Base-by-base conservation (phyloP, 2,113 vertebrate species). In the Caranx melampygus region DNA sequence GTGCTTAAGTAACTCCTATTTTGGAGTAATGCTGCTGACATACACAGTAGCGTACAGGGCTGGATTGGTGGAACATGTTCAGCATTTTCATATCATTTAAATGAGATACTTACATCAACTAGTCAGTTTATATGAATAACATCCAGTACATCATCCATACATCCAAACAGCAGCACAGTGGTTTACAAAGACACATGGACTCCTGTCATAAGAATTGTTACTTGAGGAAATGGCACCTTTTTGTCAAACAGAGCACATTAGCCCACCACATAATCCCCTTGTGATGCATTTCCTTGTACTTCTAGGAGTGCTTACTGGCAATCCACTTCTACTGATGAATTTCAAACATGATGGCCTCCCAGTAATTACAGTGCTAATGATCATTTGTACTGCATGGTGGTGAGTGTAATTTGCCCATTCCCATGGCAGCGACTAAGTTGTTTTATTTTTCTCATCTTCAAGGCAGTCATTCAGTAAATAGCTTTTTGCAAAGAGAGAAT, bases 321-420 rank as follows among this genome's bases (percentile, higher is more conserved):
- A 67, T 88, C 81, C 80, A 89, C 85, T 79, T 84, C 72, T 49
- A 6, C 83, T 84, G 82, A 90, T 91, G 80, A 87, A 89, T 89
- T 89, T 87, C 72, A 83, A 87, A 89, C 79, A 64, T 75, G 80
- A 89, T 90, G 83, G 73, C 71, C 82, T 80, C 75, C 57, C 85
- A 78, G 83, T 87, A 90, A 89, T 92, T 93, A 87, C 69, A 71
- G 78, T 37, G 51, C 85, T 91, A 92, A 93, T 91, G 90, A 89
- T 87, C 68, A 84, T 91, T 89, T 89, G 78, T 86, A 86, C 69
- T 88, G 86, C 73, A 77, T 87, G 81, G 51, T 62, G 33, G 78
- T 88, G 79, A 85, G 54, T 87, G 82, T 88, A 86, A 88, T 92
- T 80, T 82, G 55, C 81, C 85, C 58, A 79, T 76, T 85, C 84